Evolutionary conservation across 2,113 vertebrate species (phyloP).

Genomic region (Speoplatyrhinus poulsoni): DNA sequence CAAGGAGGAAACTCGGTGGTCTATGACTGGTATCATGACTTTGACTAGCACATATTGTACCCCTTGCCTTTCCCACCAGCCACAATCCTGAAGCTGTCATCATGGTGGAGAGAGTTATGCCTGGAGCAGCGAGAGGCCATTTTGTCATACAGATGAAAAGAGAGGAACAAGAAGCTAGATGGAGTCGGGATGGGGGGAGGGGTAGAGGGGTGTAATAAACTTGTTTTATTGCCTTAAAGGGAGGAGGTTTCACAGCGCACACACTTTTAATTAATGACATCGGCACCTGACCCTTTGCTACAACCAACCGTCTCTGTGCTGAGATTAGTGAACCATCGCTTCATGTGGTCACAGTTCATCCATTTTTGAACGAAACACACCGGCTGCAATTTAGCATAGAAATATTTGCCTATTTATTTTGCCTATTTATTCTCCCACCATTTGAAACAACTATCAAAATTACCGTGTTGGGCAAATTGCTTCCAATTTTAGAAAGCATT

Average conservation of each 20-base stretch:
- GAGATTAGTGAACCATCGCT: constrained; percentile 14
- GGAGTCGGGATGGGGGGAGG: constrained; percentile 23
- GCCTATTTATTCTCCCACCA: constrained; percentile 14
- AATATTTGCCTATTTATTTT: constrained; percentile 28
- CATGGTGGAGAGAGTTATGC: constrained; percentile 71
- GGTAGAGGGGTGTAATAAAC: constrained; percentile 75
- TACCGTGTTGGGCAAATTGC: constrained; percentile 5
- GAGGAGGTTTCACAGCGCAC: constrained; percentile 59
- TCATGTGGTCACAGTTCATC: constrained; percentile 3
- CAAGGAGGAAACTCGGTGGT: constrained; percentile 68
- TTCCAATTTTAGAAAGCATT: constrained; percentile 6
- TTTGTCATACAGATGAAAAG: constrained; percentile 78
- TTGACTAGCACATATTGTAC: constrained; percentile 64
- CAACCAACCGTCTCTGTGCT: constrained; percentile 11
- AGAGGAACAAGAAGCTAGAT: constrained; percentile 11
- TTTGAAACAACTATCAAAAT: constrained; percentile 21
- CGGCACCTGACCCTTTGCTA: constrained; percentile 39
- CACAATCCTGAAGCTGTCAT: constrained; percentile 68
- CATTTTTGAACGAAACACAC: constrained; percentile 30
- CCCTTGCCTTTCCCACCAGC: constrained; percentile 57
- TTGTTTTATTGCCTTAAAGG: constrained; percentile 73
- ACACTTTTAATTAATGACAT: constrained; percentile 74
- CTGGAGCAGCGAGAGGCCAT: constrained; percentile 60
- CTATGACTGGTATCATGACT: constrained; percentile 70
- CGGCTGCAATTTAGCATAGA: constrained; percentile 17